Conservation (phyloP, 2,797 vertebrate species). For the Platalea minor region DNA sequence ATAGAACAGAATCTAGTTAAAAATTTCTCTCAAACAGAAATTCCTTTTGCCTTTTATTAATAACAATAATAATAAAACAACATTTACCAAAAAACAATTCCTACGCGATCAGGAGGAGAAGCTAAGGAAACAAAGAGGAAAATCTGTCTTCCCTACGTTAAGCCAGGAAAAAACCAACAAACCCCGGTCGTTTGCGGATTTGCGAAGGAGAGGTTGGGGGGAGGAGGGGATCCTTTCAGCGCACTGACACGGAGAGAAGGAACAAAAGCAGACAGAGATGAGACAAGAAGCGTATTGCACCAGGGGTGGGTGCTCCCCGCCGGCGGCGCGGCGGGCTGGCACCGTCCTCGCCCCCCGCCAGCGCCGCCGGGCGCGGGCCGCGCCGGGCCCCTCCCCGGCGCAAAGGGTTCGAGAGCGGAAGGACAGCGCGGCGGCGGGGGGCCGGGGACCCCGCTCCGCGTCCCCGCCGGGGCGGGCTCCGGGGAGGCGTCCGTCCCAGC, state of each 20-base stretch:
- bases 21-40: slow-evolving; percentile 85
- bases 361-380: background rate
- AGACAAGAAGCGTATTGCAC: slow-evolving; percentile 70
- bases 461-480: background rate
- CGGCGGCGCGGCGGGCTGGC: background rate
- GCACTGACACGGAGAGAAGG: background rate
- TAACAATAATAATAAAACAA: slow-evolving; percentile 84
- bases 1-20: slow-evolving; percentile 74
- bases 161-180: background rate
- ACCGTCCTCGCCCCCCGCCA: background rate
- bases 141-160: slow-evolving; percentile 24
- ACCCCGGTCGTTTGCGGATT: background rate
- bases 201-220: background rate
- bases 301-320: slow-evolving; percentile 61
- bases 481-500: background rate
- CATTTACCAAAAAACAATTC: slow-evolving; percentile 84
- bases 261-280: slow-evolving; percentile 8
- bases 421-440: background rate
- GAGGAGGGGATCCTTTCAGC: background rate
- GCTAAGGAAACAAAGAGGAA: slow-evolving; percentile 54
- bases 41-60: slow-evolving; percentile 79
- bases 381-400: background rate
- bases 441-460: background rate
- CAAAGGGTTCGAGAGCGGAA: background rate
- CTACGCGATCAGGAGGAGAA: slow-evolving; percentile 82